These are phyloP conservation scores for Synergus umbraculus DNA, from an alignment of 2,888 invertebrate species.

Conservation along the genomic window DNA sequence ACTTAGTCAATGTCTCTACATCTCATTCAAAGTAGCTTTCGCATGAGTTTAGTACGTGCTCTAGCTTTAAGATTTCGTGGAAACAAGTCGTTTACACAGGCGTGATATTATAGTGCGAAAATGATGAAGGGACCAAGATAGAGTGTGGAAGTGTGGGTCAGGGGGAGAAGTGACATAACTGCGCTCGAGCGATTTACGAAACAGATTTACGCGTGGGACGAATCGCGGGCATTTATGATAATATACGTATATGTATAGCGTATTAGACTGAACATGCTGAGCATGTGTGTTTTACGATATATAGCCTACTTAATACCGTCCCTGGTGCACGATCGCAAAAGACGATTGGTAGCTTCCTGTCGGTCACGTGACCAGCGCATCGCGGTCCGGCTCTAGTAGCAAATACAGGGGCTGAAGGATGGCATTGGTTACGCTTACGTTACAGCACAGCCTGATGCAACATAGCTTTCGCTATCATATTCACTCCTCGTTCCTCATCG, in stretches of 20 bases:
- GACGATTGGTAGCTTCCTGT: slow-evolving; percentile 77
- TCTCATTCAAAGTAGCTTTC: neutral
- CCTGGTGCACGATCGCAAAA: slow-evolving; percentile 75
- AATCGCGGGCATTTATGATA: slow-evolving; percentile 75
- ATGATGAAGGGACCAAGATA: slow-evolving; percentile 34
- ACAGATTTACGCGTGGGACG: slow-evolving; percentile 77
- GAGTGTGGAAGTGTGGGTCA: slow-evolving; percentile 41
- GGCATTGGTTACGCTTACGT: slow-evolving; percentile 55
- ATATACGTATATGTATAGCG: slow-evolving; percentile 57
- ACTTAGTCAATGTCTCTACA: neutral
- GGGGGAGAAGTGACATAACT: slow-evolving; percentile 65
- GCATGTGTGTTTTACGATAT: slow-evolving; percentile 50
- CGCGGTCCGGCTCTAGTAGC: slow-evolving; percentile 60
- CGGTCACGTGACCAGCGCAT: slow-evolving; percentile 74
- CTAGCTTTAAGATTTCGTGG: slow-evolving; percentile 34
- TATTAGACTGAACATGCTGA: slow-evolving; percentile 46
- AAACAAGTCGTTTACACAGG: slow-evolving; percentile 40
- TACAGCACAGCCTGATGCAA: slow-evolving; percentile 54
- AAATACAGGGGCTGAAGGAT: slow-evolving; percentile 56
- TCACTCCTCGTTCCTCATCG: slow-evolving; percentile 54
- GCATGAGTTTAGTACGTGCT: neutral
- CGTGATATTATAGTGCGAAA: slow-evolving; percentile 35
- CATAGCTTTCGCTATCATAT: slow-evolving; percentile 49
- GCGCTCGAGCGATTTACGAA: slow-evolving; percentile 73
- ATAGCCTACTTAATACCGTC: slow-evolving; percentile 73